Conservation (phyloP, 2,888 invertebrate species). For the Atrina japonica region DNA sequence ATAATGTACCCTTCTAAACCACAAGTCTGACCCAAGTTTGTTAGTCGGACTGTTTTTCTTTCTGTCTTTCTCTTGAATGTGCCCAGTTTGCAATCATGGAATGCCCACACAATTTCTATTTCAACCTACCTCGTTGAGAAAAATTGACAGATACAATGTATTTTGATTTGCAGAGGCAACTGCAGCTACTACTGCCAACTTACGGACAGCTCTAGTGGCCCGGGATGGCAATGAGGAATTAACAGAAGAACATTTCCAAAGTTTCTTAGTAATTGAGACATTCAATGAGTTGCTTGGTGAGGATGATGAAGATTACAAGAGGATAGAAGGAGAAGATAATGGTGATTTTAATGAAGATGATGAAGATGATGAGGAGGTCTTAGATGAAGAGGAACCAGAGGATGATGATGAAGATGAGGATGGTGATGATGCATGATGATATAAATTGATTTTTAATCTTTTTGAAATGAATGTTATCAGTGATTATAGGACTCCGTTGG, state of each 20-base stretch:
- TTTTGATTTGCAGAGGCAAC: constrained; percentile 86
- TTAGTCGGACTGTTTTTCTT: too few species aligned
- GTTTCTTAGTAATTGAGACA: constrained; percentile 71
- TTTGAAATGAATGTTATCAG: too few species aligned
- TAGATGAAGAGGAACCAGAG: constrained; percentile 62
- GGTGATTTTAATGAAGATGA: constrained; percentile 63
- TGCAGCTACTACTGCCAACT: constrained; percentile 89
- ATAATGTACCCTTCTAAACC: too few species aligned
- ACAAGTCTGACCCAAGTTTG: too few species aligned
- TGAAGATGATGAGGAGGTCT: constrained; percentile 56
- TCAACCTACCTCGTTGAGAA: too few species aligned
- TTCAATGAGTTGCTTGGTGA: constrained; percentile 76
- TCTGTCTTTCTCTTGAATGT: too few species aligned
- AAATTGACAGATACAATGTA: too few species aligned
- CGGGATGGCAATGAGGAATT: constrained; percentile 91
- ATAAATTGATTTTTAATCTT: too few species aligned
- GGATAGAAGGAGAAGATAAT: constrained; percentile 57
- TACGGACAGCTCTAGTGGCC: constrained; percentile 86
- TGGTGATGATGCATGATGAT: constrained; percentile 41
- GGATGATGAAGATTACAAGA: constrained; percentile 66
- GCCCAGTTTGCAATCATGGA: too few species aligned
- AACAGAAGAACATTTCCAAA: constrained; percentile 82
- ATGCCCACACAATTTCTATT: too few species aligned
- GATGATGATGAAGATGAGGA: constrained; percentile 82
- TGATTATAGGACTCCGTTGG: too few species aligned